Conservation (phyloP, 1,140 invertebrate species). For the Anagrus nilaparvatae region DNA sequence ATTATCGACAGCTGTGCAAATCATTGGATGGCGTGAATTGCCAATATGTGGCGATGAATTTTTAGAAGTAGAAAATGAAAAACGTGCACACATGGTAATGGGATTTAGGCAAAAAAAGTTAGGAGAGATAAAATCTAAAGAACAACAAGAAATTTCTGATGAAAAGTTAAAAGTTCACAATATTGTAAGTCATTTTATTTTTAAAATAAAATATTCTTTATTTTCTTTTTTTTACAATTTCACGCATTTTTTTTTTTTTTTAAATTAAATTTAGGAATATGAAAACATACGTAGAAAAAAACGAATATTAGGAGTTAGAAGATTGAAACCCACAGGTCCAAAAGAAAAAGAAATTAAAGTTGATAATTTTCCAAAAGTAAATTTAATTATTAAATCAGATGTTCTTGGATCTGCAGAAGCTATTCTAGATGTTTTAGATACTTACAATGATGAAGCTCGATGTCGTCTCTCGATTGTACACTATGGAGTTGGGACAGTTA, state of each 20-base stretch:
- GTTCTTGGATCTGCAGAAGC: slow-evolving; percentile 89
- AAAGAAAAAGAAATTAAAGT: slow-evolving; percentile 47
- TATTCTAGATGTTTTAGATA: slow-evolving; percentile 82
- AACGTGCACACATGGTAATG: slow-evolving; percentile 60
- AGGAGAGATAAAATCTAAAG: slow-evolving; percentile 46
- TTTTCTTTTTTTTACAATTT: neutral
- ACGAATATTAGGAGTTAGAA: slow-evolving; percentile 43
- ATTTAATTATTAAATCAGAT: slow-evolving; percentile 61
- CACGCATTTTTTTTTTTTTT: slow-evolving; percentile 7
- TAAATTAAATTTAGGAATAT: slow-evolving; percentile 46
- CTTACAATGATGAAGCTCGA: slow-evolving; percentile 61
- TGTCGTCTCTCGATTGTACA: slow-evolving; percentile 80
- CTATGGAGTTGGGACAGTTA: slow-evolving; percentile 80
- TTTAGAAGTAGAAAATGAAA: slow-evolving; percentile 71
- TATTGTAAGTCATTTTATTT: slow-evolving; percentile 25
- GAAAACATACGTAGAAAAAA: slow-evolving; percentile 50
- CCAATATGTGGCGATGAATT: slow-evolving; percentile 81
- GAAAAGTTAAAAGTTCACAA: slow-evolving; percentile 59
- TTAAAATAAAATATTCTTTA: no score
- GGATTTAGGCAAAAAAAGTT: slow-evolving; percentile 48
- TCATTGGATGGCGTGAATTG: slow-evolving; percentile 81
- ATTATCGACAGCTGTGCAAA: slow-evolving; percentile 75
- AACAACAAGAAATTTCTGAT: slow-evolving; percentile 52
- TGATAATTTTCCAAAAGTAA: slow-evolving; percentile 41
- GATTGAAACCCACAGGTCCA: slow-evolving; percentile 35